Evolutionary conservation across 2,797 vertebrate genomes (phyloP), one percentile per base, ranked within the genome.

Genomic region (Sebastes kiyomatsui): DNA sequence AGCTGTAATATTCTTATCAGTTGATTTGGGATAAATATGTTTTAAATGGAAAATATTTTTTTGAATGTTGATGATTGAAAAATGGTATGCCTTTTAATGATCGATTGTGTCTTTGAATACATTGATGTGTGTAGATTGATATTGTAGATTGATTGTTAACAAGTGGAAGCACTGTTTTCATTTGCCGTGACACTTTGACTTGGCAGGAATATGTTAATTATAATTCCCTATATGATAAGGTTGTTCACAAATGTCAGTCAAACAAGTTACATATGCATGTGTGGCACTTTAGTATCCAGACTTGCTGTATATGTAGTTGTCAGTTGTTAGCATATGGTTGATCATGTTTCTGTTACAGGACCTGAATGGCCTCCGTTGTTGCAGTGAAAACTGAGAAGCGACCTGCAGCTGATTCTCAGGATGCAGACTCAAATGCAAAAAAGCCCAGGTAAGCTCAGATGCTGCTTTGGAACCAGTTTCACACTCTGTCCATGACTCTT

Each of bases 401-500:
- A 90, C 93, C 95, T 84, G 93, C 94, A 82, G 87, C 88, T 74
- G 96, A 94, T 81, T 81, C 93, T 83, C 96, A 94, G 91, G 97
- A 98, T 97, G 97, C 95, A 79, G 94, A 96, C 87, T 96, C 97
- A 5, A 96, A 97, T 82, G 94, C 96, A 52, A 99, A 99, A 92
- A 99, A 98, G 89, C 97, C 97, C 93, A 98, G 97, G 98, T 99
- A 95, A 94, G 75, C 49, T 60, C 56, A 59, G 22, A 28, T 66
- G 73, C 38, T 49, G 65, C 33, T 72, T 25, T 6, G 22, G 18
- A 72, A 11, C 27, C 59, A 74, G 25, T 55, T 59, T 20, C 35
- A 67, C 5, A 12, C 23, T 30, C 9, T 54, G 27, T 23, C 72
- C 23, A 27, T 66, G 32, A 52, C n/a, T 62, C 10, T 65, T 58